A percentile compares a stretch with the other conserved stretches of the same genome.
phyloP scores from a whole-genome alignment of 2,888 invertebrate species.

The Toxonevra muliebris region DNA sequence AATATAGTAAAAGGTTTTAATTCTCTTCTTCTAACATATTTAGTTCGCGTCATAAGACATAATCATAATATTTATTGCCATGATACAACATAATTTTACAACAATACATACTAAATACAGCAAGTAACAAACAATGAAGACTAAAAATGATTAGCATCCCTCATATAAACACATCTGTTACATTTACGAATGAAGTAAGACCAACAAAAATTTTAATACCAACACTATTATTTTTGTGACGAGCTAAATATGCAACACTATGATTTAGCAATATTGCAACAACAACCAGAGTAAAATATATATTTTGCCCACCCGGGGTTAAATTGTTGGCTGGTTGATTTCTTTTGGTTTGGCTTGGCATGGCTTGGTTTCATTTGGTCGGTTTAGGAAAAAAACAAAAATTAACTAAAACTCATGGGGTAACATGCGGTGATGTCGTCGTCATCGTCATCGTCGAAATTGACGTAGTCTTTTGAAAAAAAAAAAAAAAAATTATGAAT shows the following conservation, averaged over 20 bases:
- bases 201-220: constrained; percentile 24
- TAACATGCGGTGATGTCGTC: not conserved
- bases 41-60: constrained; percentile 33
- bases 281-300: not conserved
- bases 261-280: not conserved
- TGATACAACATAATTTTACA: constrained; percentile 58
- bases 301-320: constrained; percentile 25
- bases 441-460: not conserved
- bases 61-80: constrained; percentile 61
- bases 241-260: too few relatives aligned
- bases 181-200: constrained; percentile 27
- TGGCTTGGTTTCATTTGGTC: not conserved
- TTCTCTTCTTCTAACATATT: too few relatives aligned
- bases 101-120: constrained; percentile 23
- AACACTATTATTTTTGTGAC: constrained; percentile 2
- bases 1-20: too few relatives aligned
- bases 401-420: constrained; percentile 27
- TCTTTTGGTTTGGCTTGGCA: too few relatives aligned
- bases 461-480: too few relatives aligned
- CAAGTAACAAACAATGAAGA: constrained; percentile 17
- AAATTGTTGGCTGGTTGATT: constrained; percentile 10
- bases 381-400: constrained; percentile 4
- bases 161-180: constrained; percentile 55
- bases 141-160: constrained; percentile 53
- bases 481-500: too few relatives aligned